Conservation (phyloP, 2,797 vertebrate species). For the Manis crassicaudata region DNA sequence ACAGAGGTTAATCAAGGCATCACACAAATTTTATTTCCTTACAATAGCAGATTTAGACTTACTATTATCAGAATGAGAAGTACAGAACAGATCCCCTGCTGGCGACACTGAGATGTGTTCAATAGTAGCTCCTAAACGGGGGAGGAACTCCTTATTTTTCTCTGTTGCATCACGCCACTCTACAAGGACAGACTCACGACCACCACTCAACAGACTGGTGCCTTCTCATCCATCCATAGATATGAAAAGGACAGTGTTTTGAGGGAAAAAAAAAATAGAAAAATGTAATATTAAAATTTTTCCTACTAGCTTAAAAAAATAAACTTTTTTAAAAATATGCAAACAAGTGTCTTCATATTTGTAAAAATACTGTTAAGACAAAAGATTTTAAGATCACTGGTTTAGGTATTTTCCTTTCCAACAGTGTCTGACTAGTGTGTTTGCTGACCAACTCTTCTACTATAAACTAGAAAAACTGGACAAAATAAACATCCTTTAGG, state of each 20-base stretch:
- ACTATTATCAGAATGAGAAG: constrained; percentile 96
- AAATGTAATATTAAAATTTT: neutral
- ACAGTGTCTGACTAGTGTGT: neutral
- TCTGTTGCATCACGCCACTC: constrained; percentile 92
- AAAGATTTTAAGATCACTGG: neutral
- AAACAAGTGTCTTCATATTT: neutral
- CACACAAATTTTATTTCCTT: neutral
- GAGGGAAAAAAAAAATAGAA: neutral
- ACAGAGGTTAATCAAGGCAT: neutral
- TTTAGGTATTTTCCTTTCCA: neutral
- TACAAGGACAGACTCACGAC: constrained; percentile 95
- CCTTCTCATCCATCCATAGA: constrained; percentile 84
- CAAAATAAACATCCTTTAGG: neutral
- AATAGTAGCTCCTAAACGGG: constrained; percentile 93
- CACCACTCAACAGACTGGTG: constrained; percentile 93
- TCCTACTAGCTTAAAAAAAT: neutral
- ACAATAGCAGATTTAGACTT: constrained; percentile 76
- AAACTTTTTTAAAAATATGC: neutral
- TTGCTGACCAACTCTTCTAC: neutral
- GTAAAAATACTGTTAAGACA: neutral
- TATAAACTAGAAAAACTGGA: neutral
- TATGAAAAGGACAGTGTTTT: neutral
- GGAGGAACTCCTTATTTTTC: constrained; percentile 92
- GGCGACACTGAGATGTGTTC: constrained; percentile 91
- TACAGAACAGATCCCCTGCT: constrained; percentile 91